Conservation (phyloP, 2,888 invertebrate genomes). For the Cephus spinipes region DNA sequence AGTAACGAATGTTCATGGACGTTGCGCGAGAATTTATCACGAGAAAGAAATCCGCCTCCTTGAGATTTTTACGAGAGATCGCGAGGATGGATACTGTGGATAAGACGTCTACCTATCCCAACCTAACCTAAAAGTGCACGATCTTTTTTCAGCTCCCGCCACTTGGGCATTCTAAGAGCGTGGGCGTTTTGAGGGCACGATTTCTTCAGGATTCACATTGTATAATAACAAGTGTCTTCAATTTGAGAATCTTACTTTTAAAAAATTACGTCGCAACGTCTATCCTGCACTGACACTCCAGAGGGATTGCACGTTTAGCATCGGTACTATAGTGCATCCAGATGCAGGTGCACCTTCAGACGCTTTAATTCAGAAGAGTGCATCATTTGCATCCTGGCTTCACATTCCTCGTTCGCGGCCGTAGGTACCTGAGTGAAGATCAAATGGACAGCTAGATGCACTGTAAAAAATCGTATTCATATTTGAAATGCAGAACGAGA, state of each 20-base stretch:
- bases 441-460: not conserved
- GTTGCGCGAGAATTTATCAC: conserved; percentile 57
- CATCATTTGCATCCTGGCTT: conserved; percentile 58
- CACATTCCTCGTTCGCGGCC: conserved; percentile 11
- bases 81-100: not conserved
- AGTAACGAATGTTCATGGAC: conserved; percentile 54
- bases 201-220: not conserved
- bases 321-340: conserved; percentile 12
- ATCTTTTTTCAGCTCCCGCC: not conserved
- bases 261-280: not conserved
- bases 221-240: not conserved
- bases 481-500: not conserved
- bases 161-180: not conserved
- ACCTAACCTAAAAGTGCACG: not conserved
- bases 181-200: not conserved
- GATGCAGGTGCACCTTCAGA: conserved; percentile 44
- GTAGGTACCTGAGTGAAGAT: conserved; percentile 13
- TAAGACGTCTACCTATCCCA: not conserved
- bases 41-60: conserved; percentile 22
- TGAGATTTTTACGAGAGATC: not conserved
- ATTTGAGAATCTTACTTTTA: not conserved
- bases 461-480: not conserved
- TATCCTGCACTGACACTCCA: not conserved
- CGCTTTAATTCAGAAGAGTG: conserved; percentile 63
- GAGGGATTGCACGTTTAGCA: not conserved